A percentile compares a stretch with the other conserved stretches of the same genome.
phyloP scores from a whole-genome alignment of 2,113 vertebrate genomes.

The Lamprotornis superbus region DNA sequence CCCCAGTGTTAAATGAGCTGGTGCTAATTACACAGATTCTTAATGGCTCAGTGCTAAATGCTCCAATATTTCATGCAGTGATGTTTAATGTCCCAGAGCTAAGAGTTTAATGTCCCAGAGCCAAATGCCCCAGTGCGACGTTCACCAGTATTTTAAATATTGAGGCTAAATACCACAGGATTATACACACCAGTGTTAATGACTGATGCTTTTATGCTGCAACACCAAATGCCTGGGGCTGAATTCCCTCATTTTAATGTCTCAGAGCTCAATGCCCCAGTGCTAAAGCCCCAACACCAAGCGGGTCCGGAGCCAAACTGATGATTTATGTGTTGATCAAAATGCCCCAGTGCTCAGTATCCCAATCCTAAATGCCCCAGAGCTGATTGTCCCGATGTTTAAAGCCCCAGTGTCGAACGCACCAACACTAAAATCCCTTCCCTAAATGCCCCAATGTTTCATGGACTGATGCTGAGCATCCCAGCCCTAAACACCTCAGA shows the following conservation, averaged over 20 bases:
- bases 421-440: background rate
- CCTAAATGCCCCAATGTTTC: background rate
- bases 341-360: background rate
- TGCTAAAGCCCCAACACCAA: background rate
- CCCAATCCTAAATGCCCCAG: background rate
- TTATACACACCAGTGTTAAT: background rate
- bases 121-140: background rate
- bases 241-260: background rate
- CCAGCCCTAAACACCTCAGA: background rate
- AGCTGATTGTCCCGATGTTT: background rate
- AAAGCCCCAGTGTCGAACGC: background rate
- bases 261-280: background rate
- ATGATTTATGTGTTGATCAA: background rate
- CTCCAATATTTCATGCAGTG: background rate
- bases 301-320: background rate
- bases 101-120: background rate
- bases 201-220: background rate
- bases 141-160: background rate
- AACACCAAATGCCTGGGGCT: background rate
- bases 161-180: background rate
- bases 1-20: background rate
- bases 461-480: background rate
- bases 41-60: background rate
- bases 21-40: background rate
- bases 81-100: background rate